phyloP scores from a whole-genome alignment of 2,888 invertebrate species.

The Philereme transversata region DNA sequence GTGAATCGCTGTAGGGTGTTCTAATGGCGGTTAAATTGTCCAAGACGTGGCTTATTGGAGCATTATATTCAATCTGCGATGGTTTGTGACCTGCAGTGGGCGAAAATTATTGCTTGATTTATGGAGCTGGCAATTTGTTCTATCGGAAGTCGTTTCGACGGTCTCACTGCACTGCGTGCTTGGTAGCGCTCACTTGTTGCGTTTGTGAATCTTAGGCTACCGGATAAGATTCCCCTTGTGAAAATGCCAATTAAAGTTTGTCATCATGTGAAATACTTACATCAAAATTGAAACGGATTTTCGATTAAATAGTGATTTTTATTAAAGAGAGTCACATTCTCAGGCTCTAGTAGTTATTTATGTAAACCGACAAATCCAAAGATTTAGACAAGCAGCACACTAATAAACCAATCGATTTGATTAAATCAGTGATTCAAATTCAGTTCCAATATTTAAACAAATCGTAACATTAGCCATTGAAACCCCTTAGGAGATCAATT shows the following conservation, averaged over 20 bases:
- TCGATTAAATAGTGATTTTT: too few relatives aligned
- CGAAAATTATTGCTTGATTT: constrained; percentile 67
- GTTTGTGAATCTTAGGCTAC: not conserved
- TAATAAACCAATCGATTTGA: constrained; percentile 10
- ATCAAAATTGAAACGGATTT: too few relatives aligned
- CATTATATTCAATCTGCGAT: constrained; percentile 68
- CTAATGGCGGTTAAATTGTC: constrained; percentile 71
- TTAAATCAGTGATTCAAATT: constrained; percentile 15
- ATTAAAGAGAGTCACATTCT: too few relatives aligned
- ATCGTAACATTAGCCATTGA: not conserved
- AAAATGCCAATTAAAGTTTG: too few relatives aligned
- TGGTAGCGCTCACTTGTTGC: constrained; percentile 14
- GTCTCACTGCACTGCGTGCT: not conserved
- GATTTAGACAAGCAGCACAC: constrained; percentile 1
- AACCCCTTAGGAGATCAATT: constrained; percentile 19
- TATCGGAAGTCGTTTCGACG: constrained; percentile 57
- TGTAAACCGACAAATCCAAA: not conserved
- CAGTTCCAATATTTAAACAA: constrained; percentile 12
- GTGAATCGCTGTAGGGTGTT: constrained; percentile 62
- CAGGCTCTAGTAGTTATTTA: too few relatives aligned
- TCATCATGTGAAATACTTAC: too few relatives aligned
- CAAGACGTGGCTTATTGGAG: constrained; percentile 61
- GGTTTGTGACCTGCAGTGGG: constrained; percentile 56
- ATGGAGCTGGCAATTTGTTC: constrained; percentile 62
- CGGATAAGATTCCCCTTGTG: not conserved